Base-by-base conservation (phyloP, 2,888 invertebrate species). In the Eurois occulta region DNA sequence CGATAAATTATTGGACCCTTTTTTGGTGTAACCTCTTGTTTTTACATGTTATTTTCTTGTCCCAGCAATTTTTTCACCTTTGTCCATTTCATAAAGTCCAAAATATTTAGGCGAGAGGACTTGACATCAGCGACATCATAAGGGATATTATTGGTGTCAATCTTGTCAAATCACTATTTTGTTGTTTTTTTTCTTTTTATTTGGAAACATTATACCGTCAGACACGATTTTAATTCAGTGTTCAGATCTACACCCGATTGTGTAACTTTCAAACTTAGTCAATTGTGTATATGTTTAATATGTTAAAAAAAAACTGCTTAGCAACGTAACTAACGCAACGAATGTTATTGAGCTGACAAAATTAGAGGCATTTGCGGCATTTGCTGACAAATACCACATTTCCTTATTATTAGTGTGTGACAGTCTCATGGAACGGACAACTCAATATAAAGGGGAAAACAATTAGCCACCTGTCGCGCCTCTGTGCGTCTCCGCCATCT, bases 401-500 rank as follows among this genome's bases (percentile, higher is more conserved):
- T n/a, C 24, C 55, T n/a, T n/a, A 6, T n/a, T n/a, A n/a, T 55
- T 58, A 58, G 16, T 58, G 18, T 28, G 16, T 28, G 21, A 32
- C 24, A 55, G 18, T 32, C 8, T 24, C 24, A 38, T 38, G 13
- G 10, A 32, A 21, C 60, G 7, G 21, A 66, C 24, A 32, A 48
- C 32, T 48, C 41, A 55, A 48, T 80, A 48, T 41, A n/a, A 48
- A 24, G 28, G 64, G 18, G 24, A 80, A 38, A 32, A 10, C n/a
- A 72, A 80, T n/a, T 16, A 16, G 32, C 80, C 79, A 78, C 77
- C 79, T 80, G 80, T 80, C 46, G 80, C 80, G 0, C 32, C 21
- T 43, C 28, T 41, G 46, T 38, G 52, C 11, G 6, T 8, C 28
- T n/a, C 13, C n/a, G 16, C 38, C 55, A 41, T 64, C 52, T 78